Conservation (phyloP, 2,888 invertebrate genomes). For the Lithophane semibrunnea region DNA sequence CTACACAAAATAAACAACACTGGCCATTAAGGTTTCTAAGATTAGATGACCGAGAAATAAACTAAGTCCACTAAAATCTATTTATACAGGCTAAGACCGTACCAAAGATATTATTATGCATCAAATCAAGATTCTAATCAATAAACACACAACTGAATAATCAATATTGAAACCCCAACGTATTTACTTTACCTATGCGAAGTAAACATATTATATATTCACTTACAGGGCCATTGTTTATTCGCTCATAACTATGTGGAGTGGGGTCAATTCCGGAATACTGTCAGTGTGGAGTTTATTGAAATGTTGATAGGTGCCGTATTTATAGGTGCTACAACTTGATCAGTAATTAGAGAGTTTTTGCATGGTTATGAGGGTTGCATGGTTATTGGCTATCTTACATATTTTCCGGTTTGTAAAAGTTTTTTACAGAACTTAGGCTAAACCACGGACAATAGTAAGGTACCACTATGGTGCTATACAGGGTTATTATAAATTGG, state of each 20-base stretch:
- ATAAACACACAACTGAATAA: conserved; percentile 58
- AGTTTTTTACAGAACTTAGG: background rate
- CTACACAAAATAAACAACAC: background rate
- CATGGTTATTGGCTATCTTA: background rate
- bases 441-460: background rate
- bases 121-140: conserved; percentile 47
- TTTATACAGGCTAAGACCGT: conserved; percentile 1
- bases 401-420: background rate
- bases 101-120: conserved; percentile 36
- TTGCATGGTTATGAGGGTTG: background rate
- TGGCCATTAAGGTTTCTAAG: background rate
- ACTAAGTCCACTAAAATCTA: too few species aligned
- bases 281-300: background rate
- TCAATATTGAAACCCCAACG: conserved; percentile 46
- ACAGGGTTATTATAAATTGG: too few species aligned
- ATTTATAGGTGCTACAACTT: background rate
- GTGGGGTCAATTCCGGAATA: background rate
- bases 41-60: background rate
- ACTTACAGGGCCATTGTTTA: conserved; percentile 60
- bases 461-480: background rate
- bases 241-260: background rate
- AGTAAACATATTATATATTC: conserved; percentile 67
- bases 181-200: conserved; percentile 57
- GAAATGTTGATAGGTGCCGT: background rate
- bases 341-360: background rate